phyloP scores from a whole-genome alignment of 2,113 vertebrate genomes.

The Centropristis striata region DNA sequence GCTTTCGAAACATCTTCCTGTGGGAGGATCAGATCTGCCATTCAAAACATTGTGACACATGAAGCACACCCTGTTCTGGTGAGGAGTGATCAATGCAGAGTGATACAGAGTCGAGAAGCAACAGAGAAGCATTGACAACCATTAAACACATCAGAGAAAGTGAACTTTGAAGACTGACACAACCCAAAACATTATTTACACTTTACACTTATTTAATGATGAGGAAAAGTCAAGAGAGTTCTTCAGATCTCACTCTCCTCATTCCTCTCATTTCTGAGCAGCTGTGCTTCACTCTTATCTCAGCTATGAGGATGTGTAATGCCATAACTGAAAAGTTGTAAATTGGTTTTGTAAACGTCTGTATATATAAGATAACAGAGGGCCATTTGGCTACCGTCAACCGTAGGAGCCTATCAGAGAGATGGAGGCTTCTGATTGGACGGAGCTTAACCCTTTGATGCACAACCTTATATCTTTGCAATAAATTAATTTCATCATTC shows the following conservation, averaged over 20 bases:
- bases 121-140: slow-evolving; percentile 10
- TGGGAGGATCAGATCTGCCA: slow-evolving; percentile 50
- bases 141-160: slow-evolving; percentile 15
- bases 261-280: slow-evolving; percentile 2
- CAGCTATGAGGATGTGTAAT: slow-evolving; percentile 56
- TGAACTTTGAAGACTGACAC: slow-evolving; percentile 10
- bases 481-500: too few relatives aligned
- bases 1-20: slow-evolving; percentile 62
- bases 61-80: slow-evolving; percentile 30
- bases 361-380: slow-evolving; percentile 41
- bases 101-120: neutral
- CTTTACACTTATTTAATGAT: slow-evolving; percentile 28
- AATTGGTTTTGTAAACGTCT: slow-evolving; percentile 51
- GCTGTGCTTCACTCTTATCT: slow-evolving; percentile 52
- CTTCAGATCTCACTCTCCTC: slow-evolving; percentile 2
- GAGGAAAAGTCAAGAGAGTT: slow-evolving; percentile 19
- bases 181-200: slow-evolving; percentile 15
- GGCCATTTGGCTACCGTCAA: slow-evolving; percentile 29
- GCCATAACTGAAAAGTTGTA: slow-evolving; percentile 53
- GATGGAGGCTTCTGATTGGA: too few relatives aligned
- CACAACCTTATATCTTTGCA: too few relatives aligned
- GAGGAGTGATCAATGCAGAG: neutral
- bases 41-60: slow-evolving; percentile 63
- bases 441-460: too few relatives aligned
- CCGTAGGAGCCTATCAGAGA: slow-evolving; percentile 2